Evolutionary conservation across 2,797 vertebrate genomes (phyloP), one percentile per base, ranked within the genome.

Genomic region (Gadopsis marmoratus): DNA sequence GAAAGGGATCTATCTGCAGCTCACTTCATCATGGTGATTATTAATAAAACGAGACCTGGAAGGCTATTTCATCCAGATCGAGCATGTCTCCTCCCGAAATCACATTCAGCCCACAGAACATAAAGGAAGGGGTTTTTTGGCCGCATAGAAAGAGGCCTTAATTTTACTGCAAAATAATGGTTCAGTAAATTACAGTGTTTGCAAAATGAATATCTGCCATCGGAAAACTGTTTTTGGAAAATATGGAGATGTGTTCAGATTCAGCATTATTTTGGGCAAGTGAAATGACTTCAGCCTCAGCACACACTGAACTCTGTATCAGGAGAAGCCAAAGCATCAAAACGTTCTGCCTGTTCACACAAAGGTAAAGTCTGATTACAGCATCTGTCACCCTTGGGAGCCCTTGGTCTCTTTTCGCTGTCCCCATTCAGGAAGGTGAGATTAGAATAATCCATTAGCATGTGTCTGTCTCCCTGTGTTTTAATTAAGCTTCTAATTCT

Each of bases 401-500:
- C 29, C 29, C 51, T 39, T 13, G n/a, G 29, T 61, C 50, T 66
- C 67, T 14, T 55, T 58, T 43, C 31, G 76, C 50, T 65, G 62
- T 71, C 65, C 29, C 58, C 39, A 7, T 43, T 74, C 53, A 66
- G 26, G 26, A 37, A 76, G 71, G 51, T 78, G 33, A 75, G 53
- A 78, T 79, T 54, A 82, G n/a, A 83, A 83, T 58, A 72, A 77
- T 5, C 60, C 62, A 85, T 81, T 78, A 84, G 33, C 51, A 72
- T 35, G 29, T 53, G 69, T 78, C 71, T 67, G 67, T 66, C 81
- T 78, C 74, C 17, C 71, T 39, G 64, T 68, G 48, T 85, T 89
- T 89, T 85, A 88, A 91, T 88, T 68, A 82, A 29, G 61, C 62
- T 69, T 86, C 87, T 88, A 78, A 78, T 78, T 77, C 64, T 79